A percentile compares a stretch with the other conserved stretches of the same genome.
Evolutionary conservation across 2,888 invertebrate species (phyloP).

Genomic region (Pediacus dermestoides): DNA sequence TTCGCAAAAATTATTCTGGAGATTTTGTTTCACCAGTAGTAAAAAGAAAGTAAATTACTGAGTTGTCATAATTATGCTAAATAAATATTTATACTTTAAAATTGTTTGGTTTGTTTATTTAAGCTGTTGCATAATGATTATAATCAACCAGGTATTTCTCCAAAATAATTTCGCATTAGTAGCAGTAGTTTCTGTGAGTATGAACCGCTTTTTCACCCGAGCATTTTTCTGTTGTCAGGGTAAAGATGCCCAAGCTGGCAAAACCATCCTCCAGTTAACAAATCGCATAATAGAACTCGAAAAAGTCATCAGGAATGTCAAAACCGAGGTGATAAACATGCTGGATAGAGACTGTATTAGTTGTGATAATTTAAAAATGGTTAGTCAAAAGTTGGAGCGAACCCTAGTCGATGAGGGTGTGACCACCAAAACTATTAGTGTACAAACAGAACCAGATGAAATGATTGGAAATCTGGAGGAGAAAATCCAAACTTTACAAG

Average conservation of each 20-base stretch:
- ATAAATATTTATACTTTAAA: too few species aligned
- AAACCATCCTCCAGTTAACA: conserved; percentile 42
- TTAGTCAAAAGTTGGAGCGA: conserved; percentile 29
- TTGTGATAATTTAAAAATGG: conserved; percentile 35
- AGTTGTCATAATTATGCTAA: too few species aligned
- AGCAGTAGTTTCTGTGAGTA: too few species aligned
- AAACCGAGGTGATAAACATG: conserved; percentile 38
- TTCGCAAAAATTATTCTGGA: too few species aligned
- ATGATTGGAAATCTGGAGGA: conserved; percentile 30
- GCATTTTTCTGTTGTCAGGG: conserved; percentile 26
- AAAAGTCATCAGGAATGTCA: conserved; percentile 49
- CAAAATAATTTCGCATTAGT: too few species aligned
- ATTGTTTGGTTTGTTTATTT: too few species aligned
- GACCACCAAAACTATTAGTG: conserved; percentile 24
- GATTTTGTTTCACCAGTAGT: too few species aligned
- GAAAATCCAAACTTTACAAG: conserved; percentile 28
- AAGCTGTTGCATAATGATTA: too few species aligned
- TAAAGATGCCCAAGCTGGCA: conserved; percentile 18
- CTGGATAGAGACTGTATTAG: conserved; percentile 33
- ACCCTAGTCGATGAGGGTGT: conserved; percentile 16
- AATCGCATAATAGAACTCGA: conserved; percentile 53
- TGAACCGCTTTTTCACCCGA: too few species aligned
- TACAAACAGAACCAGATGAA: conserved; percentile 32
- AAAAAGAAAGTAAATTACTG: too few species aligned
- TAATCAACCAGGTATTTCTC: too few species aligned